Base-by-base conservation (phyloP, 2,113 vertebrate genomes). In the Gasterosteus aculeatus region DNA sequence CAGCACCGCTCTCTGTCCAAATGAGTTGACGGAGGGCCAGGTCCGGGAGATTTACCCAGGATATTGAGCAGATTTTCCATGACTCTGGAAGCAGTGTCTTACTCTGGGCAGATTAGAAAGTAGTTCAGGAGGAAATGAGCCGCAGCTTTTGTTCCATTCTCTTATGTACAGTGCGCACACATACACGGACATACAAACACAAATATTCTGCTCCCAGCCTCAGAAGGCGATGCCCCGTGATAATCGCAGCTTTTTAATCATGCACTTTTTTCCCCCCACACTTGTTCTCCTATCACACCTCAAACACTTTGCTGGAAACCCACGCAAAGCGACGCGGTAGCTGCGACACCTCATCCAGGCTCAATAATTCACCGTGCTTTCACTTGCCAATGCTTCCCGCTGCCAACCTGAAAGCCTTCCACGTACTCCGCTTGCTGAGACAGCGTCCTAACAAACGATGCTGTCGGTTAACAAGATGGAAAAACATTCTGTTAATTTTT, bases 1-100 rank as follows among this genome's bases (percentile, higher is more conserved):
- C 91, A 83, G 88, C 74, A 64, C 63, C 92, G 69, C 92, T 94
- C 81, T 90, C 94, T 90, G 89, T 95, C 95, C 96, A 97, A 96
- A 97, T 95, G 95, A 95, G 95, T 94, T 96, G 95, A 97, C 94
- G 84, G 90, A 89, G 87, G 88, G 95, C 96, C 96, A 97, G 96
- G 92, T 93, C 94, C 92, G 90, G 85, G 93, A 92, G 91, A 88
- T 85, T 84, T 91, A 87, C 89, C 80, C 85, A 63, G 53, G 91
- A 90, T 87, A 89, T 73, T 68, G 81, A 84, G 77, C 84, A 85
- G 81, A 87, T 90, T 90, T 89, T 86, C 86, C 90, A 75, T 61
- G 78, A 88, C 69, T 88, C 69, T 57, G 35, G 82, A 78, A 81
- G 75, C 83, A 58, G 65, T 49, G 83, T 81, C 81, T 89, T 66